phyloP scores from a whole-genome alignment of 2,888 invertebrate species.

The Troides oblongomaculatus region DNA sequence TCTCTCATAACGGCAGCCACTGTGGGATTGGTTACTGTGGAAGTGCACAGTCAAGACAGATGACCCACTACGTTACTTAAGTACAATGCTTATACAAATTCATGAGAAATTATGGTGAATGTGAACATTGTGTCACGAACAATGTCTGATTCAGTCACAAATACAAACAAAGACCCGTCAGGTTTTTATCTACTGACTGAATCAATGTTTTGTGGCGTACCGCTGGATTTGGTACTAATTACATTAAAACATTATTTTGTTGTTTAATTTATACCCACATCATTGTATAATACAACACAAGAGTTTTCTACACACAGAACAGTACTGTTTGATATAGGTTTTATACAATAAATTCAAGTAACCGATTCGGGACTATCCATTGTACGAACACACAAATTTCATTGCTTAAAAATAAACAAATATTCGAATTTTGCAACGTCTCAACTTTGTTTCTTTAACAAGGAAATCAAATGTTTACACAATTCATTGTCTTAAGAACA shows the following conservation, averaged over 20 bases:
- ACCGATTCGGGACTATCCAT: too few relatives aligned
- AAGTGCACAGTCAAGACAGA: constrained; percentile 12
- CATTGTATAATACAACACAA: too few relatives aligned
- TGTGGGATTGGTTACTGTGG: constrained; percentile 11
- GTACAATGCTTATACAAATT: constrained; percentile 5
- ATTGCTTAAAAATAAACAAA: neutral
- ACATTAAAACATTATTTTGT: too few relatives aligned
- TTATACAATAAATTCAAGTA: too few relatives aligned
- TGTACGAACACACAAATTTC: too few relatives aligned
- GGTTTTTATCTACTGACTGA: too few relatives aligned
- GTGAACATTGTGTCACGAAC: constrained; percentile 32
- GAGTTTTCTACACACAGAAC: too few relatives aligned
- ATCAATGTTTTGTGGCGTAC: too few relatives aligned
- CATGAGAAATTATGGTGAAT: constrained; percentile 13
- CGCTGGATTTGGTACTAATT: too few relatives aligned
- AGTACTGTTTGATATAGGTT: too few relatives aligned
- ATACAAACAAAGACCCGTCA: too few relatives aligned
- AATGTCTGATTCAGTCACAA: constrained; percentile 21
- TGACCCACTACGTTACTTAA: constrained; percentile 23
- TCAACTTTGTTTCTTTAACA: neutral
- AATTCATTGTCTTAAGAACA: neutral
- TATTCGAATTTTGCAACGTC: neutral
- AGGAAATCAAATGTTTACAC: neutral
- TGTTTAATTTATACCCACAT: too few relatives aligned
- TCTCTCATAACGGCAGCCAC: constrained; percentile 5